Base-by-base conservation (phyloP, 2,797 vertebrate genomes). In the Tokudaia tokunoshimensis region DNA sequence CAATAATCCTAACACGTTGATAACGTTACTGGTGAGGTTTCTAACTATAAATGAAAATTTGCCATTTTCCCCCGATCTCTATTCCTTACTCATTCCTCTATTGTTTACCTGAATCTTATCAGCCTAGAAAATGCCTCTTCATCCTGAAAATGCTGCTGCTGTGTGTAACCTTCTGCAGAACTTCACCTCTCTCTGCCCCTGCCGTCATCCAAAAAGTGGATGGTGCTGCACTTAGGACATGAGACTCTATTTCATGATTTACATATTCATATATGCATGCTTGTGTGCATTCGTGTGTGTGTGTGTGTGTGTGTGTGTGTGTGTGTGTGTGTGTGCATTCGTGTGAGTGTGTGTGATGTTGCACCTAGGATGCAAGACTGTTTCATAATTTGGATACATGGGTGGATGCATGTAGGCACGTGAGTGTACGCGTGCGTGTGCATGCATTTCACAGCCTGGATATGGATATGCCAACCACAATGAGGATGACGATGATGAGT, bases 121-220 rank as follows among this genome's bases (percentile, higher is more conserved):
- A 85, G 47, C 59, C 79, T 74, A n/a, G 82, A 93, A 92, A 89
- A 65, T 63, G 37, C 6, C 41, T 52, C 37, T 89, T 89, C 37
- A 37, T 44, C 22, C 82, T 82, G 65, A 67, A 92, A 80, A 75
- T 52, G 10, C n/a, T 34, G 84, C n/a, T 37, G 65, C n/a, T 20
- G 47, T 8, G 29, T 7, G 11, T 55, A 59, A 26, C 2, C 15
- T 82, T 80, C n/a, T 26, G 29, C 24, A 8, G 34, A 1, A 50
- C 70, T 67, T 34, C 82, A 44, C 4, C 50, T 57, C n/a, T 37
- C 17, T 59, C 67, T 37, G 67, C 4, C 50, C 0, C 14, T 52
- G 31, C 20, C 44, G 1, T 47, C 24, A 70, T 83, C n/a, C 67
- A 75, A 65, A 90, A 78, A 47, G 74, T 34, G 31, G 22, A 17